Base-by-base conservation (phyloP, 2,113 vertebrate species). In the Anolis carolinensis region DNA sequence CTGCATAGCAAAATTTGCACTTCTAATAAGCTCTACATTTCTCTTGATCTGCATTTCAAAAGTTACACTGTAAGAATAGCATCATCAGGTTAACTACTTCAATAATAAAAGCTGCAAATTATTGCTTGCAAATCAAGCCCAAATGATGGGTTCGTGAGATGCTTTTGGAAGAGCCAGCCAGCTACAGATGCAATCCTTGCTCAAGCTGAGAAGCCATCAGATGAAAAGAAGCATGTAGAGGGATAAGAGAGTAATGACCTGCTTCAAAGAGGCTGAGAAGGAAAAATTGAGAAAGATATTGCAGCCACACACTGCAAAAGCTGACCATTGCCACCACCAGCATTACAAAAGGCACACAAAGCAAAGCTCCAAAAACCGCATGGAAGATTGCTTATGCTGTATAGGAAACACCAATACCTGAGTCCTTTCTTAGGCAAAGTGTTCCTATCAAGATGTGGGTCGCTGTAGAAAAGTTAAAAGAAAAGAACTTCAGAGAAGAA, bases 391-490 rank as follows among this genome's bases (percentile, higher is more conserved):
- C 70, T 90, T 91, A 94, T 92, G 92, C 94, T 84, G 55, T 18
- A 86, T 88, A 89, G 95, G 55, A 96, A 92, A 94, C 95, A 94
- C 92, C 93, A 95, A 97, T 98, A 99, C 98, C 98, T 99, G 98
- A 99, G 96, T 97, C 98, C 98, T 95, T 98, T 99, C 95, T 98
- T 99, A 97, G 98, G 98, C 96, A 99, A 98, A 97, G 98, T 99
- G 97, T 98, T 99, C 97, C 98, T 98, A 97, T 98, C 97, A 97
- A 98, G 97, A 93, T 98, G 97, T 92, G 96, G 96, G 94, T 98
- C 98, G 91, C 98, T 99, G 98, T 95, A 95, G 96, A 96, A 95
- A 94, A 96, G 96, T 96, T 94, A 96, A 97, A 97, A 98, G 96
- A 98, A 94, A 97, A 96, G 97, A 96, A 96, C 96, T 97, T 98